A percentile compares a stretch with the other conserved stretches of the same genome.
Evolutionary conservation across 2,888 invertebrate species (phyloP).

Genomic region (Lordiphosa fenestrarum): DNA sequence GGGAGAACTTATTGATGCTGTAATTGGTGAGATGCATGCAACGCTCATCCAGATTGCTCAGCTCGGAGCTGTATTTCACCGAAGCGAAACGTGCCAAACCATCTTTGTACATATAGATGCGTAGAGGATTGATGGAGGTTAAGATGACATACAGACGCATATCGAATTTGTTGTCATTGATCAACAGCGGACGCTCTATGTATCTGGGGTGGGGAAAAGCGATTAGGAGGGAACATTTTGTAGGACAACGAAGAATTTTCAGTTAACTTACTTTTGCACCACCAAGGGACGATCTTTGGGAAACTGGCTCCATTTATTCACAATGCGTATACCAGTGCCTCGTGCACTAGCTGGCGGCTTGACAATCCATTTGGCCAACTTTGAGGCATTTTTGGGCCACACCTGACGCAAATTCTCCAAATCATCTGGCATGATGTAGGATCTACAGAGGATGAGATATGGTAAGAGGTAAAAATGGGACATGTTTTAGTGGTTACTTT

Average conservation of each 20-base stretch:
- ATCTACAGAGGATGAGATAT: conserved; percentile 80
- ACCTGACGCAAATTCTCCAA: conserved; percentile 89
- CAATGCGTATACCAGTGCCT: conserved; percentile 96
- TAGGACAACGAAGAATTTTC: too few species aligned
- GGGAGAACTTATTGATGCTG: conserved; percentile 93
- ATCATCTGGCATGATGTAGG: conserved; percentile 95
- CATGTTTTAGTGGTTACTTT: too few species aligned
- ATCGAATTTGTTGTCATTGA: conserved; percentile 98
- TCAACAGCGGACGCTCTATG: conserved; percentile 90
- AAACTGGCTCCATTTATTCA: conserved; percentile 96
- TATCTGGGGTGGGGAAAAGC: conserved; percentile 80
- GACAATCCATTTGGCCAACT: conserved; percentile 94
- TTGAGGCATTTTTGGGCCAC: conserved; percentile 90
- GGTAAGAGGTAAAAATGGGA: too few species aligned
- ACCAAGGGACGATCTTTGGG: conserved; percentile 94
- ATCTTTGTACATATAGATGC: conserved; percentile 96
- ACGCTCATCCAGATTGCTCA: conserved; percentile 89
- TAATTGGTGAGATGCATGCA: conserved; percentile 97
- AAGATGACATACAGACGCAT: conserved; percentile 96
- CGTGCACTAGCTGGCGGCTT: conserved; percentile 99
- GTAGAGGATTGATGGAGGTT: conserved; percentile 95
- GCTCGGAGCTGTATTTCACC: conserved; percentile 91
- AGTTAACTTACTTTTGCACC: conserved; percentile 86
- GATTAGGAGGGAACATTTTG: too few species aligned
- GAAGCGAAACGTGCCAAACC: conserved; percentile 98